A percentile compares a stretch with the other conserved stretches of the same genome.
phyloP scores from a whole-genome alignment of 1,140 invertebrate genomes.

The Lepidotrigona ventralis region DNA sequence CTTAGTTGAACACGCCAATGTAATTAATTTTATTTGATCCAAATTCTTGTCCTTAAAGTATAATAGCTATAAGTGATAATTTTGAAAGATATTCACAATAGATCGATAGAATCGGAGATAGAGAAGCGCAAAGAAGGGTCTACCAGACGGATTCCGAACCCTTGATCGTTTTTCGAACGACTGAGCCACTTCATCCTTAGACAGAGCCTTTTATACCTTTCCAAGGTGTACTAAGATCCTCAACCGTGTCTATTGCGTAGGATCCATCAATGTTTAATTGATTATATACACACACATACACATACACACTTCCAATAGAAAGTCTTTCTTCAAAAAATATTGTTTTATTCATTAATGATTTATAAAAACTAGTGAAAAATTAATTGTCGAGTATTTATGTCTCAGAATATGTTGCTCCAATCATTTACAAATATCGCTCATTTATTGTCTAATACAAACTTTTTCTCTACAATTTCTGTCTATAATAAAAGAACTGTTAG shows the following conservation, averaged over 20 bases:
- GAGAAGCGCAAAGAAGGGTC: not conserved
- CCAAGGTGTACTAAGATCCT: constrained; percentile 2
- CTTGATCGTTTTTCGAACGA: constrained; percentile 48
- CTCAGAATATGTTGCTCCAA: not conserved
- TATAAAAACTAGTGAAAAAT: not conserved
- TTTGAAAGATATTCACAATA: not conserved
- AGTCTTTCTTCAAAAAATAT: not conserved
- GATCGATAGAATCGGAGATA: not conserved
- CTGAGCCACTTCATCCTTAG: constrained; percentile 40
- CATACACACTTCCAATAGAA: not conserved
- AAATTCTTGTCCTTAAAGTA: not conserved
- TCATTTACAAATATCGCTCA: not conserved
- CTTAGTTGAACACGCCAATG: not conserved
- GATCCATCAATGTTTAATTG: not conserved
- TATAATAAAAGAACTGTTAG: no score
- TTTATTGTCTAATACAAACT: not conserved
- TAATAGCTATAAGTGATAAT: not conserved
- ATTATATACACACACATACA: no score
- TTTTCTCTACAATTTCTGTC: no score
- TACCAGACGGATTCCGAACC: constrained; percentile 30
- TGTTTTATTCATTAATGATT: not conserved
- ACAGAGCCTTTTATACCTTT: constrained; percentile 45
- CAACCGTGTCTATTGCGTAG: not conserved
- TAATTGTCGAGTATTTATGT: not conserved
- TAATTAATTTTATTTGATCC: not conserved